A percentile compares a stretch with the other conserved stretches of the same genome.
Conservation (phyloP, 2,113 vertebrate species). For the Dissostichus mawsoni region DNA sequence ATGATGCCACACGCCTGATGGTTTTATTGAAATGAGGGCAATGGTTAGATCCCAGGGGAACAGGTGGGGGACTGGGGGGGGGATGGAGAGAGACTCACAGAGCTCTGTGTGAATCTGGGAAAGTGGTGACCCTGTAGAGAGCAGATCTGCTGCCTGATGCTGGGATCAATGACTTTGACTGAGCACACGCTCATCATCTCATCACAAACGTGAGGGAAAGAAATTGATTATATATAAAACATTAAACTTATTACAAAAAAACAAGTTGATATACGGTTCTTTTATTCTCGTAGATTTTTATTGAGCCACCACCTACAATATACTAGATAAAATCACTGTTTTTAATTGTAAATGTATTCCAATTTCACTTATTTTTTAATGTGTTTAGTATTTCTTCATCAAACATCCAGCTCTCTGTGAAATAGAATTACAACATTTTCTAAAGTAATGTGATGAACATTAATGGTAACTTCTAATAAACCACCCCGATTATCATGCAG, state of each 20-base stretch:
- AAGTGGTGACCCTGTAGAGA: conserved; percentile 70
- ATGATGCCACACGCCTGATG: background rate
- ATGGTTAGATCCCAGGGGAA: conserved; percentile 54
- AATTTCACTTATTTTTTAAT: too few species aligned
- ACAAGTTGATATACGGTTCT: too few species aligned
- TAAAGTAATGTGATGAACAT: background rate
- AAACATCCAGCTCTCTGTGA: background rate
- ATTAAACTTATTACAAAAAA: too few species aligned
- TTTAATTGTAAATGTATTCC: too few species aligned
- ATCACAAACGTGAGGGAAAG: background rate
- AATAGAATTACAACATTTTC: background rate
- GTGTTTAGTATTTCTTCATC: background rate
- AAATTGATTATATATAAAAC: too few species aligned
- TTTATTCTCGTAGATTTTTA: too few species aligned
- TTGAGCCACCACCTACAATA: too few species aligned
- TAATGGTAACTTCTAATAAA: background rate
- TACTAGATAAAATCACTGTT: background rate
- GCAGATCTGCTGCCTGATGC: conserved; percentile 48
- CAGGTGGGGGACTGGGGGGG: conserved; percentile 64
- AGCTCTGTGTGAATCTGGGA: conserved; percentile 72
- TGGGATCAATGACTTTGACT: conserved; percentile 50
- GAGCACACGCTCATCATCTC: conserved; percentile 22
- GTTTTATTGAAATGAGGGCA: background rate
- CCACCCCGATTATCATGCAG: background rate
- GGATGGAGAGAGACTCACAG: conserved; percentile 54